Conservation (phyloP, 2,113 vertebrate genomes). For the Pseudorectes ferrugineus region DNA sequence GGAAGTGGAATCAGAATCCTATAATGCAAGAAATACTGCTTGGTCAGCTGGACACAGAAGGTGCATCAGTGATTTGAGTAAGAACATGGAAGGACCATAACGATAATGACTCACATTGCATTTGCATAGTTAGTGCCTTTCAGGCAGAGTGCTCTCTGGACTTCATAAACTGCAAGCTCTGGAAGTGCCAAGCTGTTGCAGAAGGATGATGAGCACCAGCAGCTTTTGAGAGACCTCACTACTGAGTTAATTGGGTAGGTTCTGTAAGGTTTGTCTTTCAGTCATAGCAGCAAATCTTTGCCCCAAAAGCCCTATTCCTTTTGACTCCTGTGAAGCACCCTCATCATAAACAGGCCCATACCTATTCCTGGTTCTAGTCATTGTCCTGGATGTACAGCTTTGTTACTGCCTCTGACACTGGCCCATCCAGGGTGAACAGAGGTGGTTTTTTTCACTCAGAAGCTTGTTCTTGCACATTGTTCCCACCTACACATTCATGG, state of each 20-base stretch:
- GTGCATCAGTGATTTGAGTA: constrained; percentile 37
- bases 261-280: neutral
- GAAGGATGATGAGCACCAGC: neutral
- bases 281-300: neutral
- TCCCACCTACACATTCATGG: neutral
- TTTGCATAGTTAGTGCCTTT: constrained; percentile 5
- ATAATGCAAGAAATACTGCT: constrained; percentile 64
- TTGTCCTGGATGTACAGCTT: neutral
- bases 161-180: neutral
- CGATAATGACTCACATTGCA: neutral
- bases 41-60: constrained; percentile 47
- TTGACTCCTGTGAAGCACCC: neutral
- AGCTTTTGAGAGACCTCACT: neutral
- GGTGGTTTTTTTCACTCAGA: neutral
- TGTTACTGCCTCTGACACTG: neutral
- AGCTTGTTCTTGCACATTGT: neutral
- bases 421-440: neutral
- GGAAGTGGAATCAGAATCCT: constrained; percentile 46
- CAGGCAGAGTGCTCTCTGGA: neutral
- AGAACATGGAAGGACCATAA: constrained; percentile 32
- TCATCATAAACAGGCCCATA: neutral
- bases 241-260: neutral
- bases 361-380: accelerated
- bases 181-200: neutral
- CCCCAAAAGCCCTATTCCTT: neutral